Conservation (phyloP, 1,140 invertebrate species). For the Papilio polytes region DNA sequence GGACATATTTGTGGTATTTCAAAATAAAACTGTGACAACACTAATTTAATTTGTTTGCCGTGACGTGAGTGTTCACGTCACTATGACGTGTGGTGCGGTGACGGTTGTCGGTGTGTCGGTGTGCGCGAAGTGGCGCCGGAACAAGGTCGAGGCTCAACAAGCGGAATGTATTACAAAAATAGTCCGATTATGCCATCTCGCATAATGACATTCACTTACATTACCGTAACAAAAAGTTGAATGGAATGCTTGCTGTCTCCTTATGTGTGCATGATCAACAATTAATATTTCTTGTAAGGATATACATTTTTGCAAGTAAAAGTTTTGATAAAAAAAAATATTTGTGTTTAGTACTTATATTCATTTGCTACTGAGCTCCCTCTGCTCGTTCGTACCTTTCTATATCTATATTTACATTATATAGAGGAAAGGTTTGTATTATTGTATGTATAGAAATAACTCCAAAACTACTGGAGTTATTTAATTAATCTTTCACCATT, state of each 20-base stretch:
- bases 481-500: no score
- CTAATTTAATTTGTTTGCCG: slow-evolving; percentile 46
- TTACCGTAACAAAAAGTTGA: slow-evolving; percentile 35
- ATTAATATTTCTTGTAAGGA: not conserved
- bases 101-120: not conserved
- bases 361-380: no score
- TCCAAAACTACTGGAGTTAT: no score
- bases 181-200: slow-evolving; percentile 55
- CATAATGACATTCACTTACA: slow-evolving; percentile 50
- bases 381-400: no score
- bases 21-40: slow-evolving; percentile 17
- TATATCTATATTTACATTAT: no score
- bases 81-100: slow-evolving; percentile 52
- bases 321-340: not conserved
- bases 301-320: not conserved
- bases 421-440: no score
- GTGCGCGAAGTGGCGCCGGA: slow-evolving; percentile 11
- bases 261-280: not conserved
- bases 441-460: no score
- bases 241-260: not conserved
- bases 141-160: slow-evolving; percentile 56
- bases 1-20: no score
- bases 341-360: no score
- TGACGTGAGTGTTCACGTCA: slow-evolving; percentile 50
- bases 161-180: slow-evolving; percentile 62